Conservation (phyloP, 2,113 vertebrate genomes). For the Lepus americanus region DNA sequence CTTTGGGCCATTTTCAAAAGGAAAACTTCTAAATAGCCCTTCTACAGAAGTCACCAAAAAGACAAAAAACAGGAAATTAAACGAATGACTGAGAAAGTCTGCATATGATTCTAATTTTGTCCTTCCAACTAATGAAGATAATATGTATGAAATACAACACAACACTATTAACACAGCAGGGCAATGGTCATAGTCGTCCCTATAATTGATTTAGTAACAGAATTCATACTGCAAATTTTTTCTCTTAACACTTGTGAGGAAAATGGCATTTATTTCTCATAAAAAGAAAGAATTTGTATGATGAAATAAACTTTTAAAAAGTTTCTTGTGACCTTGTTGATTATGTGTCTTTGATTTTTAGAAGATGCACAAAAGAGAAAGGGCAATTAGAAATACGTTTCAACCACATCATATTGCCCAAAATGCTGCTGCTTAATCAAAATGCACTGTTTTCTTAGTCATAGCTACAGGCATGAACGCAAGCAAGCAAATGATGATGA, state of each 20-base stretch:
- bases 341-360: conserved; percentile 53
- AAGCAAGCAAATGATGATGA: neutral
- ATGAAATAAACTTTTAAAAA: conserved; percentile 56
- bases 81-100: conserved; percentile 82
- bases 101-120: conserved; percentile 83
- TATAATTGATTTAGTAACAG: conserved; percentile 66
- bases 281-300: conserved; percentile 72
- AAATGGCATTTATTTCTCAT: conserved; percentile 31
- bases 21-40: conserved; percentile 69
- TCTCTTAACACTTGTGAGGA: conserved; percentile 32
- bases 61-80: conserved; percentile 89
- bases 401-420: conserved; percentile 40
- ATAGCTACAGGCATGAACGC: neutral
- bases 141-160: conserved; percentile 14
- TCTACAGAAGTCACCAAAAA: conserved; percentile 81
- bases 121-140: conserved; percentile 83
- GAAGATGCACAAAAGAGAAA: conserved; percentile 72
- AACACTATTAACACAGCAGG: conserved; percentile 50
- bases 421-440: conserved; percentile 43
- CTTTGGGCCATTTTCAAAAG: conserved; percentile 86
- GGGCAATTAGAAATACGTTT: conserved; percentile 67
- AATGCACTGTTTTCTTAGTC: neutral
- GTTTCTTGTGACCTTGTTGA: conserved; percentile 47
- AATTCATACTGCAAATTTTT: conserved; percentile 43
- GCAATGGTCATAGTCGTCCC: neutral